Conservation (phyloP, 2,113 vertebrate genomes). For the Alouatta palliata region DNA sequence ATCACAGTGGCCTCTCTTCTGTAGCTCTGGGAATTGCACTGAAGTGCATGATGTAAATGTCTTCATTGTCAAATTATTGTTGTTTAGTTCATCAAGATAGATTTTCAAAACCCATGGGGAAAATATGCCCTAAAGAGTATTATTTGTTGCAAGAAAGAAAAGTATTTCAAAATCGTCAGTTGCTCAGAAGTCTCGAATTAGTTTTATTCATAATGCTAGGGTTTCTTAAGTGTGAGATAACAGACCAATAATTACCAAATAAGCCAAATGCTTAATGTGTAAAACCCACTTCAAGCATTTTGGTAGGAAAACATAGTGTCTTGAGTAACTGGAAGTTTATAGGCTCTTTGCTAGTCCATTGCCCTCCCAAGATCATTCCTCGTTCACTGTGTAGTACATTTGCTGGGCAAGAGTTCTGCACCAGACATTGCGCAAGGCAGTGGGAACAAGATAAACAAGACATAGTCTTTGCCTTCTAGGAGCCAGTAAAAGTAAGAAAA, state of each 20-base stretch:
- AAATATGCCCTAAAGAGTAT: conserved; percentile 40
- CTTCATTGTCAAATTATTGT: conserved; percentile 71
- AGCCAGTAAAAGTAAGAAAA: conserved; percentile 7
- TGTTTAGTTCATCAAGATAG: conserved; percentile 67
- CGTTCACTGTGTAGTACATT: neutral
- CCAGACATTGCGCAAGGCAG: neutral
- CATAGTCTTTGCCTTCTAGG: neutral
- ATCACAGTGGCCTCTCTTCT: conserved; percentile 54
- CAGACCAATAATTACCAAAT: conserved; percentile 65
- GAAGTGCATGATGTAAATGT: conserved; percentile 70
- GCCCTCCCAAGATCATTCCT: neutral
- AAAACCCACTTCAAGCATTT: conserved; percentile 35
- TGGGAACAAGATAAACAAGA: neutral
- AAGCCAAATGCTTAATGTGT: conserved; percentile 47
- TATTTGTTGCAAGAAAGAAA: conserved; percentile 51
- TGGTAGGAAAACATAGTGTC: neutral
- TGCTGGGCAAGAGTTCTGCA: neutral
- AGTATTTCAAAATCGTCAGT: conserved; percentile 58
- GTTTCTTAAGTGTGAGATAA: conserved; percentile 53
- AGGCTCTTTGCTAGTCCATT: neutral
- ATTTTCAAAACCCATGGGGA: neutral
- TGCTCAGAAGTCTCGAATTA: conserved; percentile 61
- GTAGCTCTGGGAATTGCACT: conserved; percentile 38
- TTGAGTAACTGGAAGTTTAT: conserved; percentile 4
- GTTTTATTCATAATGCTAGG: conserved; percentile 62